Evolutionary conservation across 2,888 invertebrate species (phyloP).

Genomic region (Hyposoter didymator): DNA sequence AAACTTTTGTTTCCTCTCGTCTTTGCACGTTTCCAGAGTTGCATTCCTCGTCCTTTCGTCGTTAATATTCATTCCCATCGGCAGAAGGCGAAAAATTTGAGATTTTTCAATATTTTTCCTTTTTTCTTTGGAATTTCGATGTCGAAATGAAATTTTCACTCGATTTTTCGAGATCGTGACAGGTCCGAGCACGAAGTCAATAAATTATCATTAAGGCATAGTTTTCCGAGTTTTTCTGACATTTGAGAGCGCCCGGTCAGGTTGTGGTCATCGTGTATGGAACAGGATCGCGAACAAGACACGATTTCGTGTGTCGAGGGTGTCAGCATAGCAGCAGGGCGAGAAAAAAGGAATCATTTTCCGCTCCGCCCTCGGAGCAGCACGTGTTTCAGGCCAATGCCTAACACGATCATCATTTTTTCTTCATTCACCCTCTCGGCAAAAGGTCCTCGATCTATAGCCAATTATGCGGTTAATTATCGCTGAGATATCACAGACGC

Average conservation of each 20-base stretch:
- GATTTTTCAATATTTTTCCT: background rate
- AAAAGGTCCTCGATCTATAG: conserved; percentile 62
- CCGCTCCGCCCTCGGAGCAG: conserved; percentile 48
- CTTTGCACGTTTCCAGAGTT: background rate
- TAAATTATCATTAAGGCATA: conserved; percentile 52
- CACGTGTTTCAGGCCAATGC: conserved; percentile 32
- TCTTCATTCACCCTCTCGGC: conserved; percentile 13
- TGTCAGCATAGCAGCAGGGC: conserved; percentile 32
- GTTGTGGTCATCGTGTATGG: conserved; percentile 14
- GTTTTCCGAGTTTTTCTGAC: background rate
- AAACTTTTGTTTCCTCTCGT: background rate
- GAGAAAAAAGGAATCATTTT: conserved; percentile 60
- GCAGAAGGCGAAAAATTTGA: background rate
- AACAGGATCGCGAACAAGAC: conserved; percentile 57
- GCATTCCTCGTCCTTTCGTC: background rate
- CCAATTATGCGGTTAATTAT: conserved; percentile 77
- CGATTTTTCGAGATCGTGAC: conserved; percentile 2
- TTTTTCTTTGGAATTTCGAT: background rate
- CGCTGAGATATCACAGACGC: conserved; percentile 67
- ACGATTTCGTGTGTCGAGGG: conserved; percentile 1
- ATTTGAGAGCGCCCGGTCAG: conserved; percentile 26
- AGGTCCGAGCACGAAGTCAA: conserved; percentile 25
- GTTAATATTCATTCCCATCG: background rate
- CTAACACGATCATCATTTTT: conserved; percentile 18
- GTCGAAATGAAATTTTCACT: background rate